Base-by-base conservation (phyloP, 2,888 invertebrate genomes). In the Drosophila meridiana region DNA sequence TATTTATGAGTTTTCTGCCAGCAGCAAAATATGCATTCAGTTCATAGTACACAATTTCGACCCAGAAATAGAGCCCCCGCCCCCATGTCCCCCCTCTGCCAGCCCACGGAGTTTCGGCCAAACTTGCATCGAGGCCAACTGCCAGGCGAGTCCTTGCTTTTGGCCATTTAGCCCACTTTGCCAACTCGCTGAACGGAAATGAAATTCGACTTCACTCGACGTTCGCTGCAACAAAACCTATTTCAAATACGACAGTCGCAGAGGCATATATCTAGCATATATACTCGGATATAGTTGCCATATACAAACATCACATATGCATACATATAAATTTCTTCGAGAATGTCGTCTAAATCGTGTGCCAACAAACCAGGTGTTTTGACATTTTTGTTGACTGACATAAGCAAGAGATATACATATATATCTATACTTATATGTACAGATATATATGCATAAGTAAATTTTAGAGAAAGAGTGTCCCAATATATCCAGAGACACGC, bases 1-100 rank as follows among this genome's bases (percentile, higher is more conserved):
- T 82, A 89, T 89, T 91, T 91, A 89, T 84, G 91, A 89, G 87
- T 91, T 90, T 81, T 84, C 89, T 82, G 78, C 83, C 48, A 30
- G 48, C 30, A 76, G 38, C 69, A 38, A 38, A 69, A n/a, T 59
- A 30, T 47, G 48, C 59, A 50, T 50, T n/a, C 40, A 13, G 73
- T 65, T 70, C 20, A 2, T n/a, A 52, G 20, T 52, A 20, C 47
- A 78, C 73, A 64, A 69, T 68, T 87, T 72, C 58, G 57, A 52
- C n/a, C n/a, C 32, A n/a, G 28, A 47, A 43, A 28, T 28, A 7
- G 47, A n/a, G 42, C n/a, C 11, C 13, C 4, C 9, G 9, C 4
- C 9, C 11, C 8, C 9, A 3, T 8, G 0, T 36, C 9, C 8
- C 8, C 9, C 8, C 8, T 36, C 0, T 36, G 36, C 36, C 36